Evolutionary conservation across 2,113 vertebrate species (phyloP).

Genomic region (Istiophorus platypterus): DNA sequence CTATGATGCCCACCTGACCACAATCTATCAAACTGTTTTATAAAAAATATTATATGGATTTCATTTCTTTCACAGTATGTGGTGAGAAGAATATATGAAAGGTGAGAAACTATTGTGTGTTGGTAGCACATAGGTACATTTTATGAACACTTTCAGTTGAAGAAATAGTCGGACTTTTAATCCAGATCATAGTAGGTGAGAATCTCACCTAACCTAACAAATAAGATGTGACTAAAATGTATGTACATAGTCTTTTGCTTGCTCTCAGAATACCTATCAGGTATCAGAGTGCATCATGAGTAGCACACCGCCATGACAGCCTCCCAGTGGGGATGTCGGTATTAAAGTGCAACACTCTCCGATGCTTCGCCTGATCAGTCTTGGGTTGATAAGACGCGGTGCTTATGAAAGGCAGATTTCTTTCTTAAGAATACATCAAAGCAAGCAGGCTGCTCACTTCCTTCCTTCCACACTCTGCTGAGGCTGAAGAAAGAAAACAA

Average conservation of each 20-base stretch:
- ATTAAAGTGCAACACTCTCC: constrained; percentile 61
- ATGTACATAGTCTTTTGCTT: constrained; percentile 8
- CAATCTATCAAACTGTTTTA: constrained; percentile 5
- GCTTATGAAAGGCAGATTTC: constrained; percentile 75
- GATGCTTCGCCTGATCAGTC: constrained; percentile 66
- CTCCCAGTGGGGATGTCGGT: constrained; percentile 49
- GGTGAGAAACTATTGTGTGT: not conserved
- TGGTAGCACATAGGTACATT: not conserved
- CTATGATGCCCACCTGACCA: not conserved
- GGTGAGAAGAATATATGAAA: not conserved
- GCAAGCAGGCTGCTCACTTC: constrained; percentile 53
- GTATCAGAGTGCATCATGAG: constrained; percentile 49
- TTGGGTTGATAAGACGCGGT: constrained; percentile 48
- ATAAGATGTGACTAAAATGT: constrained; percentile 2
- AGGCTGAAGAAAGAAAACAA: constrained; percentile 66
- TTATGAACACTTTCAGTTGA: not conserved
- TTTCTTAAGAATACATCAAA: constrained; percentile 82
- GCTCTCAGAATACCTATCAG: constrained; percentile 35
- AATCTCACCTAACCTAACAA: constrained; percentile 1
- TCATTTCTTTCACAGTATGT: not conserved
- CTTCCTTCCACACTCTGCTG: constrained; percentile 48
- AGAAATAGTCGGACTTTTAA: not conserved
- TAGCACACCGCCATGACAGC: constrained; percentile 45
- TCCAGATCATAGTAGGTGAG: constrained; percentile 2
- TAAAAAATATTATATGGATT: constrained; percentile 24